Evolutionary conservation across 2,797 vertebrate genomes (phyloP).

Genomic region (Cossypha dichroa): DNA sequence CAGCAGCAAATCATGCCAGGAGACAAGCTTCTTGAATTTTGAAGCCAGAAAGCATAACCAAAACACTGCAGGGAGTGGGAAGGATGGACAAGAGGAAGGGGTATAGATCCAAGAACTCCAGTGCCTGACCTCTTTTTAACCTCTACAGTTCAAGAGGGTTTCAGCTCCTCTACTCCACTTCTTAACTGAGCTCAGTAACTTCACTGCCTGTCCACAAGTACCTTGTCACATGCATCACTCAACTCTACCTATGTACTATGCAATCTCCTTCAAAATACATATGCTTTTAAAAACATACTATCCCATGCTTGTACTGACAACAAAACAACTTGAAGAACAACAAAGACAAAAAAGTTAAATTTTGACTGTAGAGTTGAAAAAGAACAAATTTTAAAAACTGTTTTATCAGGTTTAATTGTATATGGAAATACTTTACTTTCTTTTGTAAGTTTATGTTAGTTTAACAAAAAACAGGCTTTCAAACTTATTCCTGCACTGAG

Average conservation of each 20-base stretch:
- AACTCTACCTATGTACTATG: rapidly evolving
- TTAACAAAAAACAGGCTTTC: not conserved
- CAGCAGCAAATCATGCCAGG: not conserved
- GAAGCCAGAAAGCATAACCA: not conserved
- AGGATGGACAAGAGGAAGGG: not conserved
- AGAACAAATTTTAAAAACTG: rapidly evolving
- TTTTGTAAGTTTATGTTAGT: not conserved
- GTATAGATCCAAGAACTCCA: not conserved
- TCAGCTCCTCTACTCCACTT: not conserved
- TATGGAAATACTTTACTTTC: not conserved
- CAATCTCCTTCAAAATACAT: not conserved
- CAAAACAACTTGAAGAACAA: not conserved
- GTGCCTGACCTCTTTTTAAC: not conserved
- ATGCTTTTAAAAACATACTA: not conserved
- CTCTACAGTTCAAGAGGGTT: not conserved
- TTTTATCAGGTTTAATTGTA: not conserved
- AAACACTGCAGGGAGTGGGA: not conserved
- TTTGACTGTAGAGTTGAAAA: not conserved
- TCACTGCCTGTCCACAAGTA: not conserved
- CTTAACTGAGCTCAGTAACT: not conserved
- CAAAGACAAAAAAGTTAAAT: not conserved
- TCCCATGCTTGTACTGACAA: not conserved
- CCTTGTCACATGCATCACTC: not conserved
- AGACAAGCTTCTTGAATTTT: not conserved
- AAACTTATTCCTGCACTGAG: not conserved